These are phyloP conservation scores for Chiridota heheva DNA, from an alignment of 35 echinoderm and acorn worm genomes.

Conservation along the genomic window DNA sequence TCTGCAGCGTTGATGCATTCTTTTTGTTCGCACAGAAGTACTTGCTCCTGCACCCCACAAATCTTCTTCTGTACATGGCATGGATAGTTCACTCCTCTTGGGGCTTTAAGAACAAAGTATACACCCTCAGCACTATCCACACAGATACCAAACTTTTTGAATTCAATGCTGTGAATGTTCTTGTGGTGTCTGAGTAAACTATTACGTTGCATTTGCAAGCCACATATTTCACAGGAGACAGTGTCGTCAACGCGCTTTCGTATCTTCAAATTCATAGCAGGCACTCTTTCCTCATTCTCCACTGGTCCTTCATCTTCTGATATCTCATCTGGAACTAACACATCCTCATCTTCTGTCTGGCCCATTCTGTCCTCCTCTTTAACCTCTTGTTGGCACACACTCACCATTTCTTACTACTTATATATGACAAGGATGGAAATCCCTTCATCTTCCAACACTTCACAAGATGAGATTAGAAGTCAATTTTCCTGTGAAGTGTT, in stretches of 20 bases:
- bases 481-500: conserved; percentile 1
- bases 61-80: conserved; percentile 17
- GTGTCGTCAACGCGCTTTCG: not conserved
- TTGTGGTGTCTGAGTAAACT: not conserved
- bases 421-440: not conserved
- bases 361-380: not conserved
- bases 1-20: not conserved
- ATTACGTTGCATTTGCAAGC: not conserved
- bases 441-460: conserved; percentile 18
- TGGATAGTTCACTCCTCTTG: conserved; percentile 1
- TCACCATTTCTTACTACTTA: not conserved
- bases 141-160: not conserved
- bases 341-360: not conserved
- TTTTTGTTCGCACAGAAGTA: not conserved
- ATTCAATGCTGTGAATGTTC: not conserved
- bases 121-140: not conserved
- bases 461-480: not conserved
- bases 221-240: not conserved
- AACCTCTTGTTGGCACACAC: not conserved
- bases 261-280: not conserved
- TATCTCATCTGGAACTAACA: not conserved
- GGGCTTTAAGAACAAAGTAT: conserved; percentile 13
- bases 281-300: not conserved
- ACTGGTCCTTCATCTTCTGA: not conserved
- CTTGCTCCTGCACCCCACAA: not conserved